phyloP scores from a whole-genome alignment of 2,888 invertebrate genomes.

The Diabrotica balteata region DNA sequence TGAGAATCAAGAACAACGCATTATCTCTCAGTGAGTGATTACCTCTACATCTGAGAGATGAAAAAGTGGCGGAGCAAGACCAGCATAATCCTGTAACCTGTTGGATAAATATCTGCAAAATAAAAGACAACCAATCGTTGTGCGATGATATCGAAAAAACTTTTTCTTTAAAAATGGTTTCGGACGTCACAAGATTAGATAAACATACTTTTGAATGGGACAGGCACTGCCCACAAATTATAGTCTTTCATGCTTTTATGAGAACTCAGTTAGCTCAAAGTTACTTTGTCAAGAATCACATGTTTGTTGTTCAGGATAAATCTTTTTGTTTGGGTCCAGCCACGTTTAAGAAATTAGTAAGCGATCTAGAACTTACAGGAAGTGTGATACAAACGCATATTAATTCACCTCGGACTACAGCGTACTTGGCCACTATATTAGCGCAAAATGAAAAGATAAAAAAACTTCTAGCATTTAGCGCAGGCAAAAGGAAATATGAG shows the following conservation, averaged over 20 bases:
- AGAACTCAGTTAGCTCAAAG: slow-evolving; percentile 66
- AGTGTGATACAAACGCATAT: slow-evolving; percentile 82
- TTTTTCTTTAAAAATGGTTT: slow-evolving; percentile 47
- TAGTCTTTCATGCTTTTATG: slow-evolving; percentile 65
- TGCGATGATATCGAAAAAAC: slow-evolving; percentile 46
- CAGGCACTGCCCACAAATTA: slow-evolving; percentile 63
- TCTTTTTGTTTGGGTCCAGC: slow-evolving; percentile 84
- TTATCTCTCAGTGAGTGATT: slow-evolving; percentile 72
- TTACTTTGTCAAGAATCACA: slow-evolving; percentile 63
- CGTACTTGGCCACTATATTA: slow-evolving; percentile 75
- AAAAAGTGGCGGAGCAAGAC: slow-evolving; percentile 67
- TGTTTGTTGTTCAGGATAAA: slow-evolving; percentile 73
- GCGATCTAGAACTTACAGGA: slow-evolving; percentile 71
- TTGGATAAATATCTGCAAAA: slow-evolving; percentile 80
- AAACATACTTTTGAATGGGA: slow-evolving; percentile 56
- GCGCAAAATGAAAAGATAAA: slow-evolving; percentile 67
- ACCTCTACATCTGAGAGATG: slow-evolving; percentile 75
- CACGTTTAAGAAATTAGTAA: slow-evolving; percentile 73
- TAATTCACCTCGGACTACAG: slow-evolving; percentile 79
- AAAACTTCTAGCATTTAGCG: slow-evolving; percentile 68
- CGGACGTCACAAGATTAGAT: slow-evolving; percentile 42
- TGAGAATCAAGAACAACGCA: slow-evolving; percentile 75
- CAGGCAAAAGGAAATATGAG: slow-evolving; percentile 66
- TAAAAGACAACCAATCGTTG: slow-evolving; percentile 59
- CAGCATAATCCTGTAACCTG: slow-evolving; percentile 70